Base-by-base conservation (phyloP, 1,140 invertebrate genomes). In the Phenacoccus solenopsis region DNA sequence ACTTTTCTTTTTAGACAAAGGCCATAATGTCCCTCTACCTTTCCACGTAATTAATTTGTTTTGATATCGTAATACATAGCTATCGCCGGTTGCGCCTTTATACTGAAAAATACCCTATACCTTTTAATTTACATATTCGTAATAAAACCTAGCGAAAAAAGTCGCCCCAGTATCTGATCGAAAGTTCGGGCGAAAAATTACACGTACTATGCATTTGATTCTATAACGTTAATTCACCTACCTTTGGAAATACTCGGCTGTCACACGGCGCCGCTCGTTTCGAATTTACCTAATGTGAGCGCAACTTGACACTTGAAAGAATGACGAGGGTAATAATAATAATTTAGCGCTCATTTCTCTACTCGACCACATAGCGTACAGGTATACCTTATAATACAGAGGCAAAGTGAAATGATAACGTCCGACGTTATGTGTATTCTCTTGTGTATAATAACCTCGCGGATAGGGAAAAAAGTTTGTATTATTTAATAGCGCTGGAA, bases 11-110 rank as follows among this genome's bases (percentile, higher is more conserved):
- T 49, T 49, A 49, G 38, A 49, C 38, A 49, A 49, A 49, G 38
- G 38, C 38, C 38, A 49, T 49, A 49, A 49, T 49, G 38, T 49
- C 38, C 38, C 38, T 49, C 5, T 49, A 49, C 38, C 38, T n/a
- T 49, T 49, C 38, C 38, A 49, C 38, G 38, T 49, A 49, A 49
- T 49, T 49, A 49, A 49, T 49, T 49, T 49, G 38, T 49, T 49
- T 49, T 49, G 38, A 49, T 49, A 49, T 49, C 38, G 38, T 49
- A 49, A 49, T 49, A 49, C 30, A 13, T 32, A 13, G 16, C 38
- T n/a, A 2, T n/a, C 38, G 5, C 38, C 20, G 38, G 3, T 2
- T n/a, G 20, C 16, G 38, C 30, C 30, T 13, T 13, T 13, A 32
- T 13, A 32, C 16, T 49, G 16, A 16, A 13, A 10, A n/a, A 7